Percentiles rank a stretch among this genome's conserved stretches.
These are phyloP conservation scores for Meloe dianella DNA, from an alignment of 2,888 invertebrate genomes.

Conservation along the genomic window DNA sequence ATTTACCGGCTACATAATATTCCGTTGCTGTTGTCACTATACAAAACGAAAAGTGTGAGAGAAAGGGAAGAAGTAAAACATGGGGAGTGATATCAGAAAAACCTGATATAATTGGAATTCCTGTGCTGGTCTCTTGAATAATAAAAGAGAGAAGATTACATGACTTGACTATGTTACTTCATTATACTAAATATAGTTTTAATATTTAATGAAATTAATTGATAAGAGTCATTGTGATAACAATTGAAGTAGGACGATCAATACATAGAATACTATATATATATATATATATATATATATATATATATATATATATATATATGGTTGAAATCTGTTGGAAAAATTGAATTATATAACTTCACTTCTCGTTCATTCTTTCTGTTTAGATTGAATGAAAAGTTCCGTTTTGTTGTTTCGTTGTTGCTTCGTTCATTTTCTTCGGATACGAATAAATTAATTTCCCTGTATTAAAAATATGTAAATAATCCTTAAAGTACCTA, in stretches of 20 bases:
- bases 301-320: too few species aligned
- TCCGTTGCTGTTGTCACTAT: background rate
- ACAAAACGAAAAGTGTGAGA: background rate
- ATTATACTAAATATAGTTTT: background rate
- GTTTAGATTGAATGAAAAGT: too few species aligned
- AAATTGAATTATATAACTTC: constrained; percentile 4
- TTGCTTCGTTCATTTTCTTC: background rate
- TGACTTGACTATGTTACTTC: background rate
- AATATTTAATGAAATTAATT: background rate
- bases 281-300: too few species aligned
- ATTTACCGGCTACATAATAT: constrained; percentile 3
- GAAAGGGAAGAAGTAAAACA: background rate
- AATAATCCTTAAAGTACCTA: constrained; percentile 1
- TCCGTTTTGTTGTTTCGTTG: background rate
- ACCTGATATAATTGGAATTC: background rate
- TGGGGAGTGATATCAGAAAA: background rate
- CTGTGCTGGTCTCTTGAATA: background rate
- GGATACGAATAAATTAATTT: constrained; percentile 1
- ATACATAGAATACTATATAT: background rate
- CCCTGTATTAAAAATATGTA: background rate
- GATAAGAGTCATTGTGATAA: background rate
- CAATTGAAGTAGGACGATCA: background rate
- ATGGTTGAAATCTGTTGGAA: constrained; percentile 3
- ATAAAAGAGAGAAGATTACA: constrained; percentile 5
- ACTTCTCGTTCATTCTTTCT: background rate